These are phyloP conservation scores for Mythimna impura DNA, from an alignment of 2,888 invertebrate genomes.

Conservation along the genomic window DNA sequence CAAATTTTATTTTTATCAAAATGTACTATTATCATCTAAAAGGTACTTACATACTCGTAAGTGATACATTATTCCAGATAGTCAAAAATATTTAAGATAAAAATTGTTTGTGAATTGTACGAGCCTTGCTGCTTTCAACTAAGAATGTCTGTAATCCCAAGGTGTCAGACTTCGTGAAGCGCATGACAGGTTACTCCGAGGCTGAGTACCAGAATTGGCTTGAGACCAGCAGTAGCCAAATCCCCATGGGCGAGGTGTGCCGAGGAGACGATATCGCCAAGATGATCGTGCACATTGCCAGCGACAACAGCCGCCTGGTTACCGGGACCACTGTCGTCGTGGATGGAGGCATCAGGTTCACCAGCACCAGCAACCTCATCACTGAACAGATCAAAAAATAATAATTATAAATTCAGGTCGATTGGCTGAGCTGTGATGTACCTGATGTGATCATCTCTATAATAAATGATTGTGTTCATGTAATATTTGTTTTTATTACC, in stretches of 20 bases:
- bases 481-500: background rate
- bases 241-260: conserved; percentile 67
- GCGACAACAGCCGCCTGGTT: conserved; percentile 94
- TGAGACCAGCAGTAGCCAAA: background rate
- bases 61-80: too few relatives aligned
- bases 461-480: background rate
- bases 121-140: background rate
- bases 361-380: conserved; percentile 15
- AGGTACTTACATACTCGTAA: too few relatives aligned
- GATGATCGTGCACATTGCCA: conserved; percentile 95
- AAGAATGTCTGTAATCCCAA: background rate
- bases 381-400: conserved; percentile 15
- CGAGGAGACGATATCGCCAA: conserved; percentile 93
- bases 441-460: background rate
- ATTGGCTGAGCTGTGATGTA: background rate
- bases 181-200: conserved; percentile 59
- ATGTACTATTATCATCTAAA: too few relatives aligned
- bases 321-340: conserved; percentile 91
- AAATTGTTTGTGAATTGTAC: too few relatives aligned
- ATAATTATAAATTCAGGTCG: background rate
- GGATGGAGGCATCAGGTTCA: conserved; percentile 65
- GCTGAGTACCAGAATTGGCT: conserved; percentile 65
- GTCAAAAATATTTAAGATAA: too few relatives aligned
- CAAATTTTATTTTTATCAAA: too few relatives aligned
- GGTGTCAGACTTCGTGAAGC: conserved; percentile 61